phyloP scores from a whole-genome alignment of 2,797 vertebrate species.

The Lagorchestes hirsutus region DNA sequence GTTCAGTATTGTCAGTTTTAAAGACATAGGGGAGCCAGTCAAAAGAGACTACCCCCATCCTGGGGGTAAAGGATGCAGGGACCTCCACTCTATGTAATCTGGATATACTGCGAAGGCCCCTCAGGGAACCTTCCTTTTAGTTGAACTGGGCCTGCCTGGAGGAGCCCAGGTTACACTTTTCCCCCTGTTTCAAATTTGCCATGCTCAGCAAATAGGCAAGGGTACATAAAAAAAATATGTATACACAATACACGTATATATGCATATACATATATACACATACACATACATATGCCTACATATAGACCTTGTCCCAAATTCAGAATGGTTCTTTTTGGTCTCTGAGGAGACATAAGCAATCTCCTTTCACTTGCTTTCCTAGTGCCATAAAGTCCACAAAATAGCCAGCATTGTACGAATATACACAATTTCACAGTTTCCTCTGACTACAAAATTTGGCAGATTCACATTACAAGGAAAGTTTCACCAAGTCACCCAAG shows the following conservation, averaged over 20 bases:
- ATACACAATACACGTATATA: too few relatives aligned
- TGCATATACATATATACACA: too few relatives aligned
- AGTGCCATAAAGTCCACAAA: neutral
- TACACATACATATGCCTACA: too few relatives aligned
- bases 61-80: neutral
- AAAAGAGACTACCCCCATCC: neutral
- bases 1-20: neutral
- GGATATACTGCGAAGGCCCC: neutral
- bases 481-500: neutral
- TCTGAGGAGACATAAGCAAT: neutral
- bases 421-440: neutral
- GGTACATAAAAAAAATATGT: too few relatives aligned
- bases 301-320: neutral
- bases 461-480: neutral
- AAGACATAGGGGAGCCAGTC: neutral
- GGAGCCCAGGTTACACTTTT: neutral
- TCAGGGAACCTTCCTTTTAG: neutral
- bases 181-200: neutral
- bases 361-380: neutral
- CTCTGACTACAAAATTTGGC: neutral
- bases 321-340: neutral
- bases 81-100: neutral
- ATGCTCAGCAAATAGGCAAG: neutral
- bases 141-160: neutral
- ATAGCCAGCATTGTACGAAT: too few relatives aligned